Conservation (phyloP, 2,113 vertebrate genomes). For the Notechis scutatus region DNA sequence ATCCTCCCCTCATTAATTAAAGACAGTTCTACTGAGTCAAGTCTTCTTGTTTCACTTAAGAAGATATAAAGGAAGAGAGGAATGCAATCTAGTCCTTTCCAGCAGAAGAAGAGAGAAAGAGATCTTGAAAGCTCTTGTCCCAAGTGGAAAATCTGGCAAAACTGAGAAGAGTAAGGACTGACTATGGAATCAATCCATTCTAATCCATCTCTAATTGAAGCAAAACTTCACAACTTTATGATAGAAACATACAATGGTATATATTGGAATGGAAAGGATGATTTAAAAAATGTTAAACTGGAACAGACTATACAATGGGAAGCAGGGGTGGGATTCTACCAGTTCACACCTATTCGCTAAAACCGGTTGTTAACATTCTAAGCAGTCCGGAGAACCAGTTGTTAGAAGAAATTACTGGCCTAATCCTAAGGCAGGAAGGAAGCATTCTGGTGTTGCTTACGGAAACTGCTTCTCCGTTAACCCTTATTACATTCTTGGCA, state of each 20-base stretch:
- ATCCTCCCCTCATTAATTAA: neutral
- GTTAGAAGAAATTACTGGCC: too few species aligned
- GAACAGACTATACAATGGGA: neutral
- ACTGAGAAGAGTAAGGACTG: too few species aligned
- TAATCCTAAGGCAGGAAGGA: too few species aligned
- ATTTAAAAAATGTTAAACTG: neutral
- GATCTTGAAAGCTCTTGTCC: conserved; percentile 18
- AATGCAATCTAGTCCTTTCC: neutral
- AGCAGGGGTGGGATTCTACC: too few species aligned
- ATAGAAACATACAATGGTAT: neutral
- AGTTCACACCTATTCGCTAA: too few species aligned
- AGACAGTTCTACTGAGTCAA: neutral
- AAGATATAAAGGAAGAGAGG: neutral
- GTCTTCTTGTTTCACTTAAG: neutral
- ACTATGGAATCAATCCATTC: neutral
- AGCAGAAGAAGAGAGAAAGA: conserved; percentile 1
- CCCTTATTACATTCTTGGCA: too few species aligned
- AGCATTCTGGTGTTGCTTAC: too few species aligned
- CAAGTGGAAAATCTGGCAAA: neutral
- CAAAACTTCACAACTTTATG: neutral
- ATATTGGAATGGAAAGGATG: neutral
- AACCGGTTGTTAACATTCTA: too few species aligned
- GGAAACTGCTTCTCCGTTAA: too few species aligned
- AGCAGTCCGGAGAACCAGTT: too few species aligned
- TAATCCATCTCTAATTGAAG: neutral